Evolutionary conservation across 1,140 invertebrate genomes (phyloP), one percentile per base, ranked within the genome.

Genomic region (Pseudomyrmex cubaensis): DNA sequence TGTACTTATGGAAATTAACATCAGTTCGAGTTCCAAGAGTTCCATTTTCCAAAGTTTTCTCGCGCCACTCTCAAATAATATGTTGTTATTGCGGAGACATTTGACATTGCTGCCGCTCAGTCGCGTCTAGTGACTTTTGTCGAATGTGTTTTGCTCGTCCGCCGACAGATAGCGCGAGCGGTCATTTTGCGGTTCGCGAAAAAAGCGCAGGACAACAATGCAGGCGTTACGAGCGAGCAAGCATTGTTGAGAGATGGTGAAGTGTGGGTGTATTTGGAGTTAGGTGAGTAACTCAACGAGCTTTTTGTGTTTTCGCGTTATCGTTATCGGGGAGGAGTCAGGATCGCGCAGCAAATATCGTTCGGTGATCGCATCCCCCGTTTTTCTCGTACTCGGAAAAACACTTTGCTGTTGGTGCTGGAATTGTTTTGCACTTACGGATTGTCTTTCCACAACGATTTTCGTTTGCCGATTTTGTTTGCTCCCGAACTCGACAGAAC

Each of bases 231-330:
- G 88, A 87, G 76, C 84, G 87, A 88, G 88, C 89, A 87, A 89
- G 92, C 35, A 90, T 87, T 88, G 87, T 90, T 89, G 90, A 92
- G 90, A 92, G 90, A 91, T 92, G 91, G 87, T 91, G 87, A 85
- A 90, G 89, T 82, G 85, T 72, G 85, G 88, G 82, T 90, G 90
- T 86, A 86, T 86, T 91, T 90, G 91, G 90, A 92, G 86, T 85
- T 83, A 90, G 90, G 92, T 92, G 88, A 92, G 91, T 89, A 86
- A 66, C 82, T 59, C 66, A 56, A 35, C 22, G 46, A 48, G 10
- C 22, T 10, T 54, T 62, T 48, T 52, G 10, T 13, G 48, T 63
- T 46, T 1, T 52, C 50, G 52, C 25, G 56, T 59, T 48, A 50
- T 22, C n/a, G 54, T 67, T 69, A 56, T 74, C 56, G 75, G 57